A percentile compares a stretch with the other conserved stretches of the same genome.
Evolutionary conservation across 1,140 invertebrate genomes (phyloP).

Genomic region (Polyergus mexicanus): DNA sequence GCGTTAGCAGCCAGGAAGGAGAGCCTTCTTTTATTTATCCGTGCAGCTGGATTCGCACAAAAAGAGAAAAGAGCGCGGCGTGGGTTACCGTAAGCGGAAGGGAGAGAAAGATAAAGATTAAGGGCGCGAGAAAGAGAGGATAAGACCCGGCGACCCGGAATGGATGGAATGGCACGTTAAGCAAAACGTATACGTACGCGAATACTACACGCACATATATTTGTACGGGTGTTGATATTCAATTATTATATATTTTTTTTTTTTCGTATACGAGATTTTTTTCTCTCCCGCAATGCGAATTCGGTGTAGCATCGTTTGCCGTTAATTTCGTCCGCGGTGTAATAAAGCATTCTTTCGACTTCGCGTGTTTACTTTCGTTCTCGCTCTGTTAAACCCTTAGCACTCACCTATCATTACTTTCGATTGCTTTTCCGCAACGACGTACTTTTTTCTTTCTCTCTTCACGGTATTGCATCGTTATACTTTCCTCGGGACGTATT

Average conservation of each 20-base stretch:
- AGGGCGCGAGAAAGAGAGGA: no score
- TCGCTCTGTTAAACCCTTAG: conserved; percentile 54
- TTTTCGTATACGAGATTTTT: conserved; percentile 18
- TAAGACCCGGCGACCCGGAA: no score
- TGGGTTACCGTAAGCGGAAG: no score
- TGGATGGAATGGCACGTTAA: no score
- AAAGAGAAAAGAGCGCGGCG: no score
- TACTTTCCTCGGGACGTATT: conserved; percentile 30
- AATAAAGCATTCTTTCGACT: conserved; percentile 46
- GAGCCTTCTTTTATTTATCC: no score
- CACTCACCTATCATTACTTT: conserved; percentile 34
- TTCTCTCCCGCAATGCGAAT: not conserved
- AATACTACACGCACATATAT: no score
- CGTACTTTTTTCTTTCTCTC: conserved; percentile 26
- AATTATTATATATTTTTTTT: conserved; percentile 49
- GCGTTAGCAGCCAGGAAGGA: no score
- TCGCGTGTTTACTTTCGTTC: conserved; percentile 45
- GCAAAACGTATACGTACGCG: no score
- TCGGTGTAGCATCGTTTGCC: not conserved
- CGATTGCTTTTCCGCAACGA: conserved; percentile 33
- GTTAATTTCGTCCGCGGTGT: conserved; percentile 11
- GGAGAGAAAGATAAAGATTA: no score
- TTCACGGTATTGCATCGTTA: not conserved
- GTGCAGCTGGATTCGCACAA: no score
- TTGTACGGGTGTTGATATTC: no score